Conservation (phyloP, 2,888 invertebrate genomes). For the Ophioninae sp. region DNA sequence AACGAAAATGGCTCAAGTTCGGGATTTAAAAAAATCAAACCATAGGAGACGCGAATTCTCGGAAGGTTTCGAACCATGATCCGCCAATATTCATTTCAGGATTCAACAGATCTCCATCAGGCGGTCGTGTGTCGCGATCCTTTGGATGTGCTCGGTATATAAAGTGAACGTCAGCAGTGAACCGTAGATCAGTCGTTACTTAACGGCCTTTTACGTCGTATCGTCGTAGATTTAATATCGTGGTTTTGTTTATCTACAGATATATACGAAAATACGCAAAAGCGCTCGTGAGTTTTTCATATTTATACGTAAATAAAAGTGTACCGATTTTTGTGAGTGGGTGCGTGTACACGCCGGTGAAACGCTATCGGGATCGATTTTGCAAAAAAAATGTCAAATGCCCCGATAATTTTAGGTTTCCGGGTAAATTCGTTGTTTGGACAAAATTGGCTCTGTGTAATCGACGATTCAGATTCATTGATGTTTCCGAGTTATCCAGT, state of each 20-base stretch:
- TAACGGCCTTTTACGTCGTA: slow-evolving; percentile 61
- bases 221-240: slow-evolving; percentile 57
- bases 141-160: slow-evolving; percentile 61
- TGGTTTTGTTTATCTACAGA: slow-evolving; percentile 17
- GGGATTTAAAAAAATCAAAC: not conserved
- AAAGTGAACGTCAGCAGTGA: slow-evolving; percentile 70
- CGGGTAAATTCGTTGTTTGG: not conserved
- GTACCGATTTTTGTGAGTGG: not conserved
- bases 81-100: not conserved
- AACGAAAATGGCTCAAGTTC: not conserved
- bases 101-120: not conserved
- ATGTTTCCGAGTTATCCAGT: not conserved
- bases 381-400: not conserved
- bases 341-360: not conserved
- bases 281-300: not conserved
- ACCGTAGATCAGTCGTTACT: slow-evolving; percentile 67
- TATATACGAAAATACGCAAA: not conserved
- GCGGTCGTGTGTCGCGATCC: not conserved
- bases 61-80: not conserved
- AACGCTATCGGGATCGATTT: not conserved
- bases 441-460: not conserved
- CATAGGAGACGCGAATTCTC: not conserved
- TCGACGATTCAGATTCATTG: not conserved
- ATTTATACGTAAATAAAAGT: not conserved
- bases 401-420: not conserved